These are phyloP conservation scores for Meloidogyne hapla DNA, from an alignment of 1,140 invertebrate genomes.

Conservation along the genomic window DNA sequence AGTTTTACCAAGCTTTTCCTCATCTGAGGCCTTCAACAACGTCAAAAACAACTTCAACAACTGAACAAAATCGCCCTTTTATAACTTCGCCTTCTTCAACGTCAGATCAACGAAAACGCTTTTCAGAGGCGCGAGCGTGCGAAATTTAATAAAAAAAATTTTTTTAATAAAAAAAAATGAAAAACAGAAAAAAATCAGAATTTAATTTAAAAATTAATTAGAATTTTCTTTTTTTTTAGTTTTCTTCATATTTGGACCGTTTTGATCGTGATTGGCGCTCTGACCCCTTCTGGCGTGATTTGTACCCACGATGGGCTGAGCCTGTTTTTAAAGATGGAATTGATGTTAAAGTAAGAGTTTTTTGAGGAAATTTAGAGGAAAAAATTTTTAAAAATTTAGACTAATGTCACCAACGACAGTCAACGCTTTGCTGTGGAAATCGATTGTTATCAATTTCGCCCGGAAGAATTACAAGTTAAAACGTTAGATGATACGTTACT, in stretches of 20 bases:
- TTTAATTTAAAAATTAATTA: neutral
- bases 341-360: constrained; percentile 49
- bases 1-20: constrained; percentile 33
- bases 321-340: constrained; percentile 63
- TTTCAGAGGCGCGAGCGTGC: constrained; percentile 4
- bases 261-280: constrained; percentile 60
- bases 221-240: constrained; percentile 47
- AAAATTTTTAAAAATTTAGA: constrained; percentile 39
- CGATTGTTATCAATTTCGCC: constrained; percentile 61
- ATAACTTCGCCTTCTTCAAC: neutral
- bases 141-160: constrained; percentile 17
- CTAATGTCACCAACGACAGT: constrained; percentile 55
- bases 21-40: constrained; percentile 18
- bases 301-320: constrained; percentile 61
- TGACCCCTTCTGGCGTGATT: constrained; percentile 62
- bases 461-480: constrained; percentile 63
- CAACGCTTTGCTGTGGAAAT: constrained; percentile 59
- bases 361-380: constrained; percentile 4
- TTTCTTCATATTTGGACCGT: constrained; percentile 59
- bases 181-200: neutral
- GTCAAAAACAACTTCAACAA: neutral
- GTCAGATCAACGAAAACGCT: neutral
- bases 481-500: constrained; percentile 62
- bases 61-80: neutral
- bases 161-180: neutral